These are phyloP conservation scores for Carassius carassius DNA, from an alignment of 2,113 vertebrate genomes.

Conservation along the genomic window DNA sequence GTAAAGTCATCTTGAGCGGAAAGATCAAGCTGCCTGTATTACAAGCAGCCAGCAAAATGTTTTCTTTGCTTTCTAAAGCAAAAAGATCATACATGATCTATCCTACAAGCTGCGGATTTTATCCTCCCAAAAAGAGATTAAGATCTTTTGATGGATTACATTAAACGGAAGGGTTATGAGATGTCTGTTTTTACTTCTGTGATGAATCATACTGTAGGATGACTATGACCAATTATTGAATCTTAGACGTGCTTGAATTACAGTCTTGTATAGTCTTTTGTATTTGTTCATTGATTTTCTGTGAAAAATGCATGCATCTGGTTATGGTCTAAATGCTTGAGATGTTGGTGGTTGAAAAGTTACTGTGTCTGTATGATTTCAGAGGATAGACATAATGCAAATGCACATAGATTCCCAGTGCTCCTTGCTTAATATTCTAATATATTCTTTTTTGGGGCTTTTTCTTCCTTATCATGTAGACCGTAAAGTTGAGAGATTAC, in stretches of 20 bases:
- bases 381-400: background rate
- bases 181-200: background rate
- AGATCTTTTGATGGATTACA: constrained; percentile 1
- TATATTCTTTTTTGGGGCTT: too few species aligned
- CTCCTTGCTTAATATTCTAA: background rate
- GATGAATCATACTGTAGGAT: constrained; percentile 1
- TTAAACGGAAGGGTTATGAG: background rate
- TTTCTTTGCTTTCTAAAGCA: constrained; percentile 37
- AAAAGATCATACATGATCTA: background rate
- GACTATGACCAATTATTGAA: background rate
- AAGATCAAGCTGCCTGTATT: constrained; percentile 57
- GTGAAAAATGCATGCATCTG: background rate
- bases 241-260: background rate
- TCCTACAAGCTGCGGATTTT: background rate
- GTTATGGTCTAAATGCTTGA: background rate
- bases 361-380: background rate
- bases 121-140: background rate
- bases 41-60: constrained; percentile 56
- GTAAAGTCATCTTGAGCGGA: constrained; percentile 69
- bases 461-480: too few species aligned
- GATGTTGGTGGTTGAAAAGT: background rate
- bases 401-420: background rate
- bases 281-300: constrained; percentile 5
- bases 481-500: too few species aligned
- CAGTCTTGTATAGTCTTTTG: background rate